Evolutionary conservation across 2,888 invertebrate species (phyloP).

Genomic region (Noctua comes): DNA sequence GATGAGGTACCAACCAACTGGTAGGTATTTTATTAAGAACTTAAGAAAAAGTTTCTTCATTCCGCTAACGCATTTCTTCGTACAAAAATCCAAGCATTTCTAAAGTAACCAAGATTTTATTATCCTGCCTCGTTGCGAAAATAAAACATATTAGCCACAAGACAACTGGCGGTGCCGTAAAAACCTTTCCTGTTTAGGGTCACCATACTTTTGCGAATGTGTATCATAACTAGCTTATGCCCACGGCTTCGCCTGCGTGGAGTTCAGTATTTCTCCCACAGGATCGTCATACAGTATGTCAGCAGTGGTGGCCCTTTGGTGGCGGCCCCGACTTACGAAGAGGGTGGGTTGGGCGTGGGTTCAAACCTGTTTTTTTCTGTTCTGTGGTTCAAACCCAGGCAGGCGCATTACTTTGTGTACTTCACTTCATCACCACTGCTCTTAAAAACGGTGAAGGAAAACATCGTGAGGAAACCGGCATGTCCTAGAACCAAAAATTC

Average conservation of each 20-base stretch:
- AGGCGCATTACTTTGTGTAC: too few relatives aligned
- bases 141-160: conserved; percentile 67
- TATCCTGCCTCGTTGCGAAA: conserved; percentile 58
- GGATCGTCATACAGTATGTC: background rate
- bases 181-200: conserved; percentile 56
- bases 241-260: background rate
- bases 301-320: too few relatives aligned
- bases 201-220: conserved; percentile 43
- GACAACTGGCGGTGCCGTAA: conserved; percentile 65
- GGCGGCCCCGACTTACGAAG: too few relatives aligned
- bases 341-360: too few relatives aligned
- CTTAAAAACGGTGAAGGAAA: too few relatives aligned
- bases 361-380: too few relatives aligned
- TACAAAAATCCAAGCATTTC: conserved; percentile 63
- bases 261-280: background rate
- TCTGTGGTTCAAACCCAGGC: too few relatives aligned
- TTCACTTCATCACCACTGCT: too few relatives aligned
- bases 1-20: background rate
- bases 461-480: too few relatives aligned
- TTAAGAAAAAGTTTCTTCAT: conserved; percentile 31
- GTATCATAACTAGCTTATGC: background rate
- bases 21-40: conserved; percentile 14
- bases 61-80: conserved; percentile 34
- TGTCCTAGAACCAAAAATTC: too few relatives aligned
- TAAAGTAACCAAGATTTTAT: conserved; percentile 67